Conservation (phyloP, 1,140 invertebrate species). For the Geopemphigus sp. region DNA sequence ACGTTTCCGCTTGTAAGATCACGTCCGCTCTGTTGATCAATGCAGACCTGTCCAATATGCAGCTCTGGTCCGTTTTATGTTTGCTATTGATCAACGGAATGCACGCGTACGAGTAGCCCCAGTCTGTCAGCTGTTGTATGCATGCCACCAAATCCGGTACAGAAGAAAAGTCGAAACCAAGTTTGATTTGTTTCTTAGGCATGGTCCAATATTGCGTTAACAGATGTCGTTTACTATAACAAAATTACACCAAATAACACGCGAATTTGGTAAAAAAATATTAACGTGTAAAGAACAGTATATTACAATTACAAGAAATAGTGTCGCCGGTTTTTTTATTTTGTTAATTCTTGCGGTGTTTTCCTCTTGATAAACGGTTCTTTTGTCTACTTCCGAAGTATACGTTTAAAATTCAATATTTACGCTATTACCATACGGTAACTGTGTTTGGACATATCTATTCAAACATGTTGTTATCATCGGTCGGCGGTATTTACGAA, state of each 20-base stretch:
- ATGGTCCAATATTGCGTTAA: neutral
- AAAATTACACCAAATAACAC: too few species aligned
- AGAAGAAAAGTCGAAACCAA: slow-evolving; percentile 18
- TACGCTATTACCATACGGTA: too few species aligned
- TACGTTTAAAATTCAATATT: too few species aligned
- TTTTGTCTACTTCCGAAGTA: too few species aligned
- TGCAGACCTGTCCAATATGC: neutral
- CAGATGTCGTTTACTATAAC: too few species aligned
- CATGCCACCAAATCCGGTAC: slow-evolving; percentile 25
- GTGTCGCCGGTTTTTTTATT: too few species aligned
- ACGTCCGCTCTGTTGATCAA: slow-evolving; percentile 22
- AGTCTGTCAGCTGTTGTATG: slow-evolving; percentile 2
- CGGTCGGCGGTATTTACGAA: neutral
- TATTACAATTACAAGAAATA: too few species aligned
- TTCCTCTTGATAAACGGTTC: too few species aligned
- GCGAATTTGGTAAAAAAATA: too few species aligned
- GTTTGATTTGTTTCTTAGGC: slow-evolving; percentile 23
- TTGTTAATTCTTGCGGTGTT: too few species aligned
- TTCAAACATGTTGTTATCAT: slow-evolving; percentile 29
- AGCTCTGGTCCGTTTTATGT: neutral
- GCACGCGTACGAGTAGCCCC: slow-evolving; percentile 34
- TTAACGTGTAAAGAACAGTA: too few species aligned
- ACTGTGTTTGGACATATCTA: neutral
- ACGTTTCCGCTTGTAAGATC: slow-evolving; percentile 6
- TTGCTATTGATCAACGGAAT: slow-evolving; percentile 11